These are phyloP conservation scores for Callocephalon fimbriatum DNA, from an alignment of 2,113 vertebrate genomes.

Conservation along the genomic window DNA sequence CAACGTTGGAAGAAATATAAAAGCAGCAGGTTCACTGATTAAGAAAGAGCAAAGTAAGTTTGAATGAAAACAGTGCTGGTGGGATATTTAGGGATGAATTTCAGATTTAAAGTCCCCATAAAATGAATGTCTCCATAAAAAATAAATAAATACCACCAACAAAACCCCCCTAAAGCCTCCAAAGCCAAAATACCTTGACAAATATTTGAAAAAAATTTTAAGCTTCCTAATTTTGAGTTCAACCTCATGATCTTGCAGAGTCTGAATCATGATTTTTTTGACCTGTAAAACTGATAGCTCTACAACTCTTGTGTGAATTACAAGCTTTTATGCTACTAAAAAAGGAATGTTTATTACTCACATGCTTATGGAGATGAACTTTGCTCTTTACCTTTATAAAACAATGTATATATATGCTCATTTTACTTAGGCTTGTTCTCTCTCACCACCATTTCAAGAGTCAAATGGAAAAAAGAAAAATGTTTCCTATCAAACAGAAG, in stretches of 20 bases:
- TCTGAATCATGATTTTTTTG: not conserved
- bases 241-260: not conserved
- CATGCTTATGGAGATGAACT: not conserved
- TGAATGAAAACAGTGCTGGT: not conserved
- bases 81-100: not conserved
- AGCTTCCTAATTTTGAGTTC: not conserved
- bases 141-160: too few relatives aligned
- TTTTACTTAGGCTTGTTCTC: not conserved
- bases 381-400: not conserved
- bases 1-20: not conserved
- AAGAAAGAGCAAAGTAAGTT: not conserved
- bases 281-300: not conserved
- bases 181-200: not conserved
- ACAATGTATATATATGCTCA: not conserved
- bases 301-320: not conserved
- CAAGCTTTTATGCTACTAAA: not conserved
- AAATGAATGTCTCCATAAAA: not conserved
- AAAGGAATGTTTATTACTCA: not conserved
- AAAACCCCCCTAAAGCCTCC: too few relatives aligned
- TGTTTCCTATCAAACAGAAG: not conserved
- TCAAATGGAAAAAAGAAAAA: not conserved
- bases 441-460: not conserved
- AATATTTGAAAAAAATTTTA: not conserved
- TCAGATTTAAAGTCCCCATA: not conserved
- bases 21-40: not conserved